Conservation (phyloP, 53 echinoderm and acorn worm species). For the Echinometra lucunter region DNA sequence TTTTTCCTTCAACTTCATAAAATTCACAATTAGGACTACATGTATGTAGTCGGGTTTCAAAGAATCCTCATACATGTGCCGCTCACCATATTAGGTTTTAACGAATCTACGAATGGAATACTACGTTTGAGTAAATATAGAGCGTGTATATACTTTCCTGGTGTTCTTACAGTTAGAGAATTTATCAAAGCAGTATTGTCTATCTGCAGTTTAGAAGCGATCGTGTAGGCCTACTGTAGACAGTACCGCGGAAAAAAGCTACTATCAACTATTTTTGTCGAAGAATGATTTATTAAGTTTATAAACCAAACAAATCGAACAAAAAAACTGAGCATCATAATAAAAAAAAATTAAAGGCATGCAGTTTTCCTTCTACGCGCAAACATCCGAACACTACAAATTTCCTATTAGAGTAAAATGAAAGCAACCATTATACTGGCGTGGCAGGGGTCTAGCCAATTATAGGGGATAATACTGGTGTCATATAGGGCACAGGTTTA, state of each 20-base stretch:
- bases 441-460: not conserved
- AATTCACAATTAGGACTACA: not conserved
- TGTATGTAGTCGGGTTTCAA: not conserved
- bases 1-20: not conserved
- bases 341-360: not conserved
- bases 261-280: not conserved
- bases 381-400: not conserved
- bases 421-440: not conserved
- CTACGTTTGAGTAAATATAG: not conserved
- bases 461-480: not conserved
- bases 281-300: not conserved
- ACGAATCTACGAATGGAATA: not conserved
- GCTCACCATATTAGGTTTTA: not conserved
- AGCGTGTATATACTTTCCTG: not conserved
- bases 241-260: not conserved
- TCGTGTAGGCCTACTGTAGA: too few species aligned
- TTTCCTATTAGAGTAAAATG: not conserved
- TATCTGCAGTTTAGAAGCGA: not conserved
- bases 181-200: not conserved
- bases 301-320: not conserved
- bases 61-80: not conserved
- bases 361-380: not conserved
- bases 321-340: not conserved
- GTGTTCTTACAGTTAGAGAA: not conserved
- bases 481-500: not conserved